Base-by-base conservation (phyloP, 1,140 invertebrate species). In the Anadara kagoshimensis region DNA sequence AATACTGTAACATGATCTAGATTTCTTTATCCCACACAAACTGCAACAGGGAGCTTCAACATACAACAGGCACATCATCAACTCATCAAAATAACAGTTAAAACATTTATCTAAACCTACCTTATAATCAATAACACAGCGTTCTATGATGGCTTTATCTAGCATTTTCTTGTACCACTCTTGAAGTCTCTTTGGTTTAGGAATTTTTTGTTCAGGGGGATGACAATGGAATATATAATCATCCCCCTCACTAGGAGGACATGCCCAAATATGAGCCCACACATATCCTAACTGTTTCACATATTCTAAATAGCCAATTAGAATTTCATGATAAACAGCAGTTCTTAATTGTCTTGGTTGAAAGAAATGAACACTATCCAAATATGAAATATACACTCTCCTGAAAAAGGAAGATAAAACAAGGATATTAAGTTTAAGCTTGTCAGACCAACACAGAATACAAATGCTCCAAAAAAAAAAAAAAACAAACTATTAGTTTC, bases 141-240 rank as follows among this genome's bases (percentile, higher is more conserved):
- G 93, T 86, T 99, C 98, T 86, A 97, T 95, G 79, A 99, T 98
- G 80, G 98, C 98, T 89, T 99, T 99, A 87, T 99, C 98, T 63
- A 99, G 92, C 98, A 99, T 99, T 90, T 98, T 99, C 90, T 99
- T 99, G 90, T 99, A 99, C 98, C 98, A 99, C 85, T 99, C 98
- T 80, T 99, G 98, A 78, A 99, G 91, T 88, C 98, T 93, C 91
- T 99, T 99, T 56, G 98, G 98, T 91, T 99, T 99, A 43, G 98
- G 98, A 87, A 99, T 99, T 90, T 98, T 99, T 91, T 99, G 98
- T 91, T 99, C 98, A 70, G 93, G 92, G 56, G 98, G 98, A 93
- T 99, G 98, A 90, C 98, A 99, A 90, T 99, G 98, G 90, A 99
- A 99, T 81, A 99, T 99, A 89, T 99, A 99, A 90, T 99, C 98